A percentile compares a stretch with the other conserved stretches of the same genome.
These are phyloP conservation scores for Erpetoichthys calabaricus DNA, from an alignment of 2,797 vertebrate species.

Conservation along the genomic window DNA sequence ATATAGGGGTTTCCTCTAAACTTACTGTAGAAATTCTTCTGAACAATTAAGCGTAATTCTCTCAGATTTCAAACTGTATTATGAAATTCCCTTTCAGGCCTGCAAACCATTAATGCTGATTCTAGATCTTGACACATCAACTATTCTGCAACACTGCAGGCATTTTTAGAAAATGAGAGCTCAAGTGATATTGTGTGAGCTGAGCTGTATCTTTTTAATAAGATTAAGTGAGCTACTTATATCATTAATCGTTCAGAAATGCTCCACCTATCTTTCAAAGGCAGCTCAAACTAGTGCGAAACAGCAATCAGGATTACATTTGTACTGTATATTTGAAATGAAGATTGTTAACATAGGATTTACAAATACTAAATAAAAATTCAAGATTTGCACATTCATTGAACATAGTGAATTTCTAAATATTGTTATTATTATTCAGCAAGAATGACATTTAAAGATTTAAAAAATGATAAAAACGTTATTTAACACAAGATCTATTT, in stretches of 20 bases:
- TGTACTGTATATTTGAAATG: not conserved
- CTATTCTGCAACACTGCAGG: conserved; percentile 38
- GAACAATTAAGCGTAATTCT: conserved; percentile 16
- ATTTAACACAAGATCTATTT: no score
- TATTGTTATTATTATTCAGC: no score
- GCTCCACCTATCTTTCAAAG: conserved; percentile 16
- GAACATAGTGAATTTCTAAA: no score
- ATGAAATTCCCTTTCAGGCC: conserved; percentile 38
- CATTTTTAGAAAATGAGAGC: conserved; percentile 28
- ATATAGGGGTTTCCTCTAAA: conserved; percentile 53
- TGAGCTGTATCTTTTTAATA: conserved; percentile 41
- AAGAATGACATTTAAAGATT: no score
- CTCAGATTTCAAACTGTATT: conserved; percentile 5
- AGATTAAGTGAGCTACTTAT: conserved; percentile 33
- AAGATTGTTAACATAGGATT: not conserved
- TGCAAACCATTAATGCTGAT: conserved; percentile 45
- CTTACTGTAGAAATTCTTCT: conserved; percentile 49
- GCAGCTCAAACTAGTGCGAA: not conserved
- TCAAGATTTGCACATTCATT: not conserved
- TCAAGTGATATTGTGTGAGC: conserved; percentile 38
- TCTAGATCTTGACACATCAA: conserved; percentile 42
- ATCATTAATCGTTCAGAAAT: conserved; percentile 21
- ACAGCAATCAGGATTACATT: not conserved
- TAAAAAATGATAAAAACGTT: no score
- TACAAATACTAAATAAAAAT: not conserved